Base-by-base conservation (phyloP, 2,113 vertebrate genomes). In the Pluvialis apricaria region DNA sequence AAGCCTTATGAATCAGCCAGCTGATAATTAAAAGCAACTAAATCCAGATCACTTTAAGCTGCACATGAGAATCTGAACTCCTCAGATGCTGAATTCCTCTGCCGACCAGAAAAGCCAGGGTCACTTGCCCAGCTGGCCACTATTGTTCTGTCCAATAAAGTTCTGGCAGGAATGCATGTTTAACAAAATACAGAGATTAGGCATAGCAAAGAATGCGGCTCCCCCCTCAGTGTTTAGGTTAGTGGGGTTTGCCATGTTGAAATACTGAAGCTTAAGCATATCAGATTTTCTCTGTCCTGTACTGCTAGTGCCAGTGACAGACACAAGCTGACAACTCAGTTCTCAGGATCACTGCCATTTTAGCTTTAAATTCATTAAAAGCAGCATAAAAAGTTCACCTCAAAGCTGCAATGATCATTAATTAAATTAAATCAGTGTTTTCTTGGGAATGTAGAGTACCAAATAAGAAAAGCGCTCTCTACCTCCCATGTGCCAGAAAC, bases 131-230 rank as follows among this genome's bases (percentile, higher is more conserved):
- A 97, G 96, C 92, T 95, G 92, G 94, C 92, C 96, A 95, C 86
- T 92, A 95, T 95, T 96, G 96, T 94, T 94, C 89, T 90, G 91
- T 75, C 95, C 94, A 94, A 95, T 90, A 89, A 88, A 87, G 83
- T 94, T 95, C 96, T 95, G 94, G 92, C 88, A 95, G 94, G 94
- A 95, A 96, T 95, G 94, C 78, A 45, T 91, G 91, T 94, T 97
- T 95, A 97, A 97, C 94, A 97, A 97, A 97, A 97, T 94, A 95
- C 97, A 94, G 95, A 95, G 94, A 97, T 97, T 97, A 97, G 92
- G 89, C 95, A 95, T 82, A 94, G 91, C 89, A 96, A 96, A 91
- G 94, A 97, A 97, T 96, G 96, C 12, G 1, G 85, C 82, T 88
- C 82, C 86, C 97, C 95, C 81, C 91, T 79, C 71, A 75, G 45